phyloP scores from a whole-genome alignment of 2,888 invertebrate genomes.

The Spialia ferax region DNA sequence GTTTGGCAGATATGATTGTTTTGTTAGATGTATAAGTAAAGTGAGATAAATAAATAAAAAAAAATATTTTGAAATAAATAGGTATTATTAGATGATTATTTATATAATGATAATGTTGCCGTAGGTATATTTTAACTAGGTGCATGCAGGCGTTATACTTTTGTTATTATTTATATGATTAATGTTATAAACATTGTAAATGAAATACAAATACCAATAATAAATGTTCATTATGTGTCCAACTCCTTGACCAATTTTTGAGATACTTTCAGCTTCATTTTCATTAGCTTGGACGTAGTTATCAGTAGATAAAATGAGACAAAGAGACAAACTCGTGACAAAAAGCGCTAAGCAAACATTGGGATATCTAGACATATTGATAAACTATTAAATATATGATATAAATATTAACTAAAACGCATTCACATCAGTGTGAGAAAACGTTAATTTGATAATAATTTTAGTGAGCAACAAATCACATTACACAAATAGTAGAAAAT shows the following conservation, averaged over 20 bases:
- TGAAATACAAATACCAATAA: slow-evolving; percentile 87
- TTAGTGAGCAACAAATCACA: not conserved
- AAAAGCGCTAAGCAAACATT: slow-evolving; percentile 64
- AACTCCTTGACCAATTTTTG: slow-evolving; percentile 85
- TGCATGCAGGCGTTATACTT: not conserved
- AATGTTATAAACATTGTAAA: too few species aligned
- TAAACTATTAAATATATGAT: not conserved
- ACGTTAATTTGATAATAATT: not conserved
- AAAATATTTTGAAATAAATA: too few species aligned
- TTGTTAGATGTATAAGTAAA: too few species aligned
- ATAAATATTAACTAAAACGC: not conserved
- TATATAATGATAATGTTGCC: too few species aligned
- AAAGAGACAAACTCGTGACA: slow-evolving; percentile 64
- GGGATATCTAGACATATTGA: slow-evolving; percentile 63
- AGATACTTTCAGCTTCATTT: slow-evolving; percentile 88
- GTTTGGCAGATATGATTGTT: too few species aligned
- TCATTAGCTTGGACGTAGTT: slow-evolving; percentile 76
- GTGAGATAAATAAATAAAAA: too few species aligned
- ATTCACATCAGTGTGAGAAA: not conserved
- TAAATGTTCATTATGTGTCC: slow-evolving; percentile 92
- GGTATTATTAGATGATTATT: too few species aligned
- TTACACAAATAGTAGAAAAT: not conserved
- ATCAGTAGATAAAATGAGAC: slow-evolving; percentile 65
- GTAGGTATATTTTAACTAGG: not conserved
- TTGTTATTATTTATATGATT: too few species aligned